Evolutionary conservation across 2,113 vertebrate genomes (phyloP).

Genomic region (Salvelinus alpinus): DNA sequence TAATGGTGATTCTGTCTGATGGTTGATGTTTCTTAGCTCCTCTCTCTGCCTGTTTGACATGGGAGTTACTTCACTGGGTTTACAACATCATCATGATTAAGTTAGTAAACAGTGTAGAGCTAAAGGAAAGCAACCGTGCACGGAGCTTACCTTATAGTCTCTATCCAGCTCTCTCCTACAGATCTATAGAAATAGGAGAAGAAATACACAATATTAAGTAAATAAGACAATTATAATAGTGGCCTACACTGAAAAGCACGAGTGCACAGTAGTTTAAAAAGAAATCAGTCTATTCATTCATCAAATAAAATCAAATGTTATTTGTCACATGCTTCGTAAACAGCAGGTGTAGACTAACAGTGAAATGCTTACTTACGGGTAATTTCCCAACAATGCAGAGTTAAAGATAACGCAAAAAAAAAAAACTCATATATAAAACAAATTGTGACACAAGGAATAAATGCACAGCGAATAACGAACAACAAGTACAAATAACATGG

Average conservation of each 20-base stretch:
- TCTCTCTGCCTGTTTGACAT: slow-evolving; percentile 41
- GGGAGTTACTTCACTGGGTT: slow-evolving; percentile 42
- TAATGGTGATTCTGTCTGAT: slow-evolving; percentile 6
- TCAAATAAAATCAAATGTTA: too few species aligned
- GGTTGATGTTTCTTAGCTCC: not conserved
- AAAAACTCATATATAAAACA: too few species aligned
- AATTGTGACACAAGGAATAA: too few species aligned
- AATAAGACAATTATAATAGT: not conserved
- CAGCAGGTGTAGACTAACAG: too few species aligned
- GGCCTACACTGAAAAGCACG: not conserved
- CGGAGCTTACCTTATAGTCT: not conserved
- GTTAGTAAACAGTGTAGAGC: not conserved
- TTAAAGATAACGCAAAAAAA: too few species aligned
- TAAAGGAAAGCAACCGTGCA: not conserved
- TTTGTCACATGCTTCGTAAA: too few species aligned
- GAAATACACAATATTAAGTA: not conserved
- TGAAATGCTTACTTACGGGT: too few species aligned
- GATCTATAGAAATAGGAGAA: not conserved
- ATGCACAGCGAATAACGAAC: too few species aligned
- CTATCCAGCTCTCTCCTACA: not conserved
- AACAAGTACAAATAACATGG: too few species aligned
- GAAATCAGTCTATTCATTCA: too few species aligned
- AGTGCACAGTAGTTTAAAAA: too few species aligned
- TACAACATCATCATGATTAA: slow-evolving; percentile 33
- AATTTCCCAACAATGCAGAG: too few species aligned